Evolutionary conservation across 2,888 invertebrate species (phyloP).

Genomic region (Eustalomyia histrio): DNA sequence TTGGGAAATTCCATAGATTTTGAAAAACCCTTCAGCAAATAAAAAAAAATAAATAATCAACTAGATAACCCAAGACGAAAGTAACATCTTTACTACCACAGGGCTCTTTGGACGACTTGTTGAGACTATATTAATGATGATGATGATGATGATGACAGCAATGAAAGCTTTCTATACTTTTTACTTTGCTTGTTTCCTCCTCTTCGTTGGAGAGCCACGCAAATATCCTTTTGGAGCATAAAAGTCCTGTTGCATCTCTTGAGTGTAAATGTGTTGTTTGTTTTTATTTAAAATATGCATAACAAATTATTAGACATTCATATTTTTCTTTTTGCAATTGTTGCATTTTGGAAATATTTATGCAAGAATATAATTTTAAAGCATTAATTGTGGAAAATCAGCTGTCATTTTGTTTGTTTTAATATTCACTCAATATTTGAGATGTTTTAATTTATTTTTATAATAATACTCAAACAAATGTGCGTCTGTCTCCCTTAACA

Average conservation of each 20-base stretch:
- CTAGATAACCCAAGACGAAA: conserved; percentile 1
- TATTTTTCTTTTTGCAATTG: not conserved
- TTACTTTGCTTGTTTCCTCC: conserved; percentile 21
- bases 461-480: not conserved
- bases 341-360: not conserved
- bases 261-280: conserved; percentile 30
- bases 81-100: conserved; percentile 14
- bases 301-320: not conserved
- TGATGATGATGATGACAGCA: conserved; percentile 40
- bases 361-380: not conserved
- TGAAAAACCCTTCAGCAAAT: conserved; percentile 20
- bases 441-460: conserved; percentile 3
- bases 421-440: conserved; percentile 36
- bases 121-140: conserved; percentile 27
- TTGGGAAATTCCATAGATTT: conserved; percentile 24
- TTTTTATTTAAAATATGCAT: not conserved
- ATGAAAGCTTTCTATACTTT: conserved; percentile 48
- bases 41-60: not conserved
- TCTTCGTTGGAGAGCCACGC: conserved; percentile 29
- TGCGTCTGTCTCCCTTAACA: not conserved
- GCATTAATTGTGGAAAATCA: conserved; percentile 4
- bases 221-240: conserved; percentile 33
- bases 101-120: conserved; percentile 33
- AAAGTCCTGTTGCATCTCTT: conserved; percentile 60
- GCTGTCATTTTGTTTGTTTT: not conserved